These are phyloP conservation scores for Ifrita kowaldi DNA, from an alignment of 2,113 vertebrate genomes.

Conservation along the genomic window DNA sequence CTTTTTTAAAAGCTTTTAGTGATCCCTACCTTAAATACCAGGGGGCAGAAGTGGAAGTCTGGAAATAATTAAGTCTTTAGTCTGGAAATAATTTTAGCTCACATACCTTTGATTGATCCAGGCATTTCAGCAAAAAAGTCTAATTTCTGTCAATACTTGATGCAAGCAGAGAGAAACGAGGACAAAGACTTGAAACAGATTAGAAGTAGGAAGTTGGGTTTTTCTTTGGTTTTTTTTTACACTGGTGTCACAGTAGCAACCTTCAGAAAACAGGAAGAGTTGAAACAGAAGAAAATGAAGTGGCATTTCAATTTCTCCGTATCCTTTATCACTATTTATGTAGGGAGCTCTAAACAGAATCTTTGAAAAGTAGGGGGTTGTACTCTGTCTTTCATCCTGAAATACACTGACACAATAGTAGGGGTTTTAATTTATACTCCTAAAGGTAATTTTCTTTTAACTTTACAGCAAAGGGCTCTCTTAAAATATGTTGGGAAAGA, in stretches of 20 bases:
- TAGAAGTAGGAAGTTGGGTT: slow-evolving; percentile 66
- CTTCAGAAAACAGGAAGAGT: slow-evolving; percentile 74
- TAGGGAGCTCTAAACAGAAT: neutral
- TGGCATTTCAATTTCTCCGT: neutral
- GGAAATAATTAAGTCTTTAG: neutral
- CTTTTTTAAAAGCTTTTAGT: neutral
- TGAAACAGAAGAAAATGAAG: slow-evolving; percentile 24
- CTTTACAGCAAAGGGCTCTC: neutral
- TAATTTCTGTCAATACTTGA: slow-evolving; percentile 15
- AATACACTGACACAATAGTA: neutral
- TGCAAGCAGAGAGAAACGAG: slow-evolving; percentile 55
- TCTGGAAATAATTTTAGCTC: slow-evolving; percentile 12
- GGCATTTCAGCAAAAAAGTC: neutral
- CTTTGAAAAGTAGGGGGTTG: neutral
- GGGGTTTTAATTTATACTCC: neutral
- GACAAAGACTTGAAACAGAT: slow-evolving; percentile 52
- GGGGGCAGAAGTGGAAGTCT: neutral
- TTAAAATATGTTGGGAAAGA: neutral
- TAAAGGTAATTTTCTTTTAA: neutral
- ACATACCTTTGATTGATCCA: slow-evolving; percentile 3
- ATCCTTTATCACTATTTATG: neutral
- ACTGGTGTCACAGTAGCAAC: slow-evolving; percentile 37
- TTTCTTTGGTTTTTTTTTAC: slow-evolving; percentile 21
- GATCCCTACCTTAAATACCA: neutral
- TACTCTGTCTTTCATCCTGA: neutral